Evolutionary conservation across 2,888 invertebrate species (phyloP), one percentile per base, ranked within the genome.

Genomic region (Heliconius cydno): DNA sequence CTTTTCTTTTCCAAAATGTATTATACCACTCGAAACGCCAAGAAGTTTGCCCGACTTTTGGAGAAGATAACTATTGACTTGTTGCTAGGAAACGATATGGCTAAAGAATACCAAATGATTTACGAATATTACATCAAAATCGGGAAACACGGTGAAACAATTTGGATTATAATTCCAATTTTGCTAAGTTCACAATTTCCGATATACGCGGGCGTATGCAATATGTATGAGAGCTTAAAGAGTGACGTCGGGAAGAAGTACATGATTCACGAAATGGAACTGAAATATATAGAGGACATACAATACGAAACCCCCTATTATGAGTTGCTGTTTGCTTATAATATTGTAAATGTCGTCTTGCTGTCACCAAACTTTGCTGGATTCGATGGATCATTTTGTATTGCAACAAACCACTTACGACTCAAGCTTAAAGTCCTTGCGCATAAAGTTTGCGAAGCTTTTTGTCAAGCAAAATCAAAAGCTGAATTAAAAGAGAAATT

Each of bases 341-440:
- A 88, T 75, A 86, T 89, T 38, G 15, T 86, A 0, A 89, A 90
- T 74, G 89, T 89, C 52, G 57, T 90, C 1, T 83, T 88, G 9
- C 84, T 93, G 0, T 84, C 88, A 3, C 89, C 90, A 3, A 89
- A 89, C 63, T 93, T 89, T 79, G 84, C 86, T 7, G 92, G 92
- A 1, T 89, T 92, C 19, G 93, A 92, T 63, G 92, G 92, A 1
- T 91, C 91, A 0, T 92, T 92, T 79, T 92, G 92, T 78, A 92
- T 93, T 74, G 90, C 90, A 1, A 90, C 89, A 0, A 90, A 89
- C 1, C 92, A 93, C 82, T 84, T 92, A 46, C 85, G 90, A 10
- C 83, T 93, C 2, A 93, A 93, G 82, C 79, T 93, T 22, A 92
- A 92, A 83, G 79, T 93, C 67, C 83, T 92, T 80, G 81, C 86